Percentiles rank a stretch among this genome's conserved stretches.
Evolutionary conservation across 1,140 invertebrate species (phyloP).

Genomic region (Pollicipes pollicipes): DNA sequence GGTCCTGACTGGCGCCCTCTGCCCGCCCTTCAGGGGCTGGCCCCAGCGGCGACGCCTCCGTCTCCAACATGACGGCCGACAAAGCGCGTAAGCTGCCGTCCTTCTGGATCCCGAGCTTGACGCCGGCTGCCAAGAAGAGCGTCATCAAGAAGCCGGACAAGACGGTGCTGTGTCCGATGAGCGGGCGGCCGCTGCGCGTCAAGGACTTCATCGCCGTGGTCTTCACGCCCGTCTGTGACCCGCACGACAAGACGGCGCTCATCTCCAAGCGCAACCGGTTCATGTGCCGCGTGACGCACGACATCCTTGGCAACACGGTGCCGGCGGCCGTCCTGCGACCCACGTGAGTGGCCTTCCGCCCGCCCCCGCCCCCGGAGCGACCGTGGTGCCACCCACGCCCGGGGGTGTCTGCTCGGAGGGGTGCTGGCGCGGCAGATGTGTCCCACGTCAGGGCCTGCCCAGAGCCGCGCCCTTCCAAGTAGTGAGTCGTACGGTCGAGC

Average conservation of each 20-base stretch:
- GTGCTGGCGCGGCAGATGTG: no score
- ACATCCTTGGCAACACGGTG: constrained; percentile 83
- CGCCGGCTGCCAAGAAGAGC: constrained; percentile 58
- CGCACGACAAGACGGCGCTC: constrained; percentile 44
- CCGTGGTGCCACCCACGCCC: constrained; percentile 5
- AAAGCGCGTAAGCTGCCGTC: constrained; percentile 64
- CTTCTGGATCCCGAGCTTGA: constrained; percentile 92
- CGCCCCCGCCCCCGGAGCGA: constrained; percentile 3
- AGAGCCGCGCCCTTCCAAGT: no score
- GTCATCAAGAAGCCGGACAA: constrained; percentile 71
- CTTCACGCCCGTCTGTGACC: constrained; percentile 76
- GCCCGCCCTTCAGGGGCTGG: no score
- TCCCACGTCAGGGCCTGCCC: no score
- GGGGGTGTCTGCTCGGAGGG: no score
- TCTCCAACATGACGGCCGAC: constrained; percentile 56
- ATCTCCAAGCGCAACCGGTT: constrained; percentile 75
- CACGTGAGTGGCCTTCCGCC: constrained; percentile 50
- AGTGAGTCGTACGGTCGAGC: no score
- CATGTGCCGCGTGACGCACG: constrained; percentile 93
- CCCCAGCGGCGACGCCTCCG: constrained; percentile 23
- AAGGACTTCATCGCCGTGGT: constrained; percentile 89
- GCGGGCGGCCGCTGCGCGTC: constrained; percentile 64
- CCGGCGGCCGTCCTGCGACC: constrained; percentile 79
- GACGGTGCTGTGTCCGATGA: constrained; percentile 85
- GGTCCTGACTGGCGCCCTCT: no score